Base-by-base conservation (phyloP, 2,888 invertebrate genomes). In the Ernsta delagoae region DNA sequence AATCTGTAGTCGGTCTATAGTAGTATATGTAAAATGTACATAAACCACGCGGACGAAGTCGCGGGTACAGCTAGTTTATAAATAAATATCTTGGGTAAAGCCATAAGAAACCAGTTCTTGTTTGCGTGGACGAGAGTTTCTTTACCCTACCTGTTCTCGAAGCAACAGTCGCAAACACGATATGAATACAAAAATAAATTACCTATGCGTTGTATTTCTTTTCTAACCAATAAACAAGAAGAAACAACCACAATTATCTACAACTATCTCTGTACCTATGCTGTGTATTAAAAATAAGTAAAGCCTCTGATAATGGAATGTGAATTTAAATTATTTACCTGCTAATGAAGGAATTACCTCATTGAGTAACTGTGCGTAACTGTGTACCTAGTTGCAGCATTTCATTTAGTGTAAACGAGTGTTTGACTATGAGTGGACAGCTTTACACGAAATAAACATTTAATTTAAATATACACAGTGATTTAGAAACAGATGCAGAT, bases 401-500 rank as follows among this genome's bases (percentile, higher is more conserved):
- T 50, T 50, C 16, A 50, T 50, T 50, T 50, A 50, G 50, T 50
- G 50, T 50, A 50, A 24, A 50, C 50, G 50, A 50, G 50, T 50
- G 50, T 50, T 50, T 50, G 50, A 50, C 50, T 50, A 50, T 50
- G 50, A 50, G 50, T 50, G 50, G 50, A 50, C 50, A 50, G 16
- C 50, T 6, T 16, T 8, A 16, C 8, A 16, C 12, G 5, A 4
- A 12, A 48, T 16, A 50, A 50, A 50, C 16, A 50, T 50, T 16
- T 1, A 50, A 50, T 16, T 16, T 50, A 50, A 50, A 50, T 12
- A 48, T 1, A 43, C 4, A 43, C 12, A 48, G 48, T 50, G 50
- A 50, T 16, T 24, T 16, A 16, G 16, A 3, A 7, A 12, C 16
- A 16, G 50, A 6, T 50, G 50, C 16, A 16, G 16, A 16, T 8